A percentile compares a stretch with the other conserved stretches of the same genome.
Evolutionary conservation across 2,797 vertebrate genomes (phyloP).

Genomic region (Apodemus agrarius): DNA sequence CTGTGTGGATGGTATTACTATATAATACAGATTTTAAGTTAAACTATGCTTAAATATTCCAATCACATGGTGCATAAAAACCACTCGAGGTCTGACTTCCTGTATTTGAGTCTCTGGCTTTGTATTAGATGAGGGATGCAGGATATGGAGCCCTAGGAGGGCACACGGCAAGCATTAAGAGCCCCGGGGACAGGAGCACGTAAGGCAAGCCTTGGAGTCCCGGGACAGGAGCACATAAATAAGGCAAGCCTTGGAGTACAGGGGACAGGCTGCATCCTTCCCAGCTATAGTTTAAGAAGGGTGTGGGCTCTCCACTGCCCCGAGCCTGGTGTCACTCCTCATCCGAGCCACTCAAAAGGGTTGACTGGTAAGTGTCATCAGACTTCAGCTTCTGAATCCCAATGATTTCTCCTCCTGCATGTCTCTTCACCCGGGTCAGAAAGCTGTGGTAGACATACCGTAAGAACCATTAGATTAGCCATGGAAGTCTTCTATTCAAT

Average conservation of each 20-base stretch:
- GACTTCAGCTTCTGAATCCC: conserved; percentile 86
- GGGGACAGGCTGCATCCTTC: too few relatives aligned
- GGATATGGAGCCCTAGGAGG: background rate
- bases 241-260: background rate
- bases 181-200: background rate
- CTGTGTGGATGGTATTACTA: background rate
- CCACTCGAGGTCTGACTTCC: background rate
- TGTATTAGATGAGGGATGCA: background rate
- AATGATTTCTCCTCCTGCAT: conserved; percentile 87
- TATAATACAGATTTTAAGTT: background rate
- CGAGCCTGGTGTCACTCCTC: conserved; percentile 89
- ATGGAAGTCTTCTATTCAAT: background rate
- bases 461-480: background rate
- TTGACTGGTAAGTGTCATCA: conserved; percentile 84
- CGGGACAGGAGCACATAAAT: background rate
- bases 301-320: background rate
- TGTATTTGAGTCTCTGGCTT: background rate
- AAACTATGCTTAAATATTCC: background rate
- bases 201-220: background rate
- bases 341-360: conserved; percentile 92
- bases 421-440: conserved; percentile 76
- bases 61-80: background rate
- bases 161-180: background rate
- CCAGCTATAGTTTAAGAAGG: background rate
- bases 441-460: conserved; percentile 84